Conservation (phyloP, 2,113 vertebrate species). For the Nasalis larvatus region DNA sequence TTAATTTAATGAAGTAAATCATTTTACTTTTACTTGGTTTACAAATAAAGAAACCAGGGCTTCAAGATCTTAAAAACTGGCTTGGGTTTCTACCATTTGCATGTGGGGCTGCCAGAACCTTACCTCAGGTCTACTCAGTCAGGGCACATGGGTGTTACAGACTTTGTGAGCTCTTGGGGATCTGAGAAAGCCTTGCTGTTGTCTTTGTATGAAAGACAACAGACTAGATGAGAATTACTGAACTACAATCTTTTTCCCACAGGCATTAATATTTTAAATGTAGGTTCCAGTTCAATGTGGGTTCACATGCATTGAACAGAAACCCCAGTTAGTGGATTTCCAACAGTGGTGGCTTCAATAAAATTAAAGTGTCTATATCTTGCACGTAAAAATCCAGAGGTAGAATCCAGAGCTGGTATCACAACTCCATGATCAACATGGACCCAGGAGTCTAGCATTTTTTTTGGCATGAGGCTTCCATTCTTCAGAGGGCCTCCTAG, state of each 20-base stretch:
- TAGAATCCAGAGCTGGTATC: background rate
- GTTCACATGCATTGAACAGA: background rate
- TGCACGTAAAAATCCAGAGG: background rate
- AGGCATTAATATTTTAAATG: background rate
- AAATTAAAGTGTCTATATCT: background rate
- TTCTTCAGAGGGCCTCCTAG: background rate
- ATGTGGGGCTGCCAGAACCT: background rate
- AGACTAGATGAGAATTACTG: background rate
- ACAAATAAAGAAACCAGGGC: background rate
- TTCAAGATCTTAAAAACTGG: background rate
- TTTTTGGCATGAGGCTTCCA: background rate
- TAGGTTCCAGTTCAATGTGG: background rate
- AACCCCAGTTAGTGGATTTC: background rate
- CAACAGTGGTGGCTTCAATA: background rate
- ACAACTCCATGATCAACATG: background rate
- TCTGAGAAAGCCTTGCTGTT: background rate
- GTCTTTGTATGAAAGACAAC: background rate
- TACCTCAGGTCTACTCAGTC: background rate
- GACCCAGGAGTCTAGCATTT: background rate
- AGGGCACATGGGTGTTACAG: rapidly evolving
- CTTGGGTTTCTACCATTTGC: background rate
- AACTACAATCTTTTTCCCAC: background rate
- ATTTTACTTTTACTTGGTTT: background rate
- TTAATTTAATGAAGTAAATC: background rate
- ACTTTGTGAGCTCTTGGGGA: background rate